A percentile compares a stretch with the other conserved stretches of the same genome.
Conservation (phyloP, 2,113 vertebrate genomes). For the Vicugna pacos region DNA sequence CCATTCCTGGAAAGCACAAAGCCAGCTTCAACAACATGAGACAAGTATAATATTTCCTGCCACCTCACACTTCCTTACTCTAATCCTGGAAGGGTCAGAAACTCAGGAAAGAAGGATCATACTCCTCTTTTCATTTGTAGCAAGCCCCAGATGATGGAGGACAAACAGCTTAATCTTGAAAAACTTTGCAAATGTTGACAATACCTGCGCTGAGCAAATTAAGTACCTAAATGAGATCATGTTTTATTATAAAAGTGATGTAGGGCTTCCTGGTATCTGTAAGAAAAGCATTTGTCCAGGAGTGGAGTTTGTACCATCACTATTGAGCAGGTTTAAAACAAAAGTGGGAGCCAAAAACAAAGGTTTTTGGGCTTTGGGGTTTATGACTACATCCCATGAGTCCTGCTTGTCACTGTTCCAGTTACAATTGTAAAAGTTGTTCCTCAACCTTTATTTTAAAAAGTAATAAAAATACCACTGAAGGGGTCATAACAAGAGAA, state of each 20-base stretch:
- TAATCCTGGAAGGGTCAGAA: conserved; percentile 10
- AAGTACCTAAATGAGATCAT: conserved; percentile 27
- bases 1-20: not conserved
- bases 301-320: not conserved
- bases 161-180: conserved; percentile 29
- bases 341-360: not conserved
- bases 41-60: not conserved
- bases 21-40: not conserved
- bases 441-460: conserved; percentile 14
- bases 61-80: not conserved
- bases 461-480: conserved; percentile 45
- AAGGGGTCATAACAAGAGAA: not conserved
- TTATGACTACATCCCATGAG: conserved; percentile 16
- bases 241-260: not conserved
- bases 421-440: conserved; percentile 32
- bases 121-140: not conserved
- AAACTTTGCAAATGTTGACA: not conserved
- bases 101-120: conserved; percentile 4
- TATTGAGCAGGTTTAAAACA: conserved; percentile 10
- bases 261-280: not conserved
- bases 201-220: not conserved
- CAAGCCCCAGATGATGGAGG: not conserved
- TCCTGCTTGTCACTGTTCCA: not conserved
- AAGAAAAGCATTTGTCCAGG: not conserved
- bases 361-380: not conserved